Base-by-base conservation (phyloP, 2,888 invertebrate species). In the Leucophenga montana region DNA sequence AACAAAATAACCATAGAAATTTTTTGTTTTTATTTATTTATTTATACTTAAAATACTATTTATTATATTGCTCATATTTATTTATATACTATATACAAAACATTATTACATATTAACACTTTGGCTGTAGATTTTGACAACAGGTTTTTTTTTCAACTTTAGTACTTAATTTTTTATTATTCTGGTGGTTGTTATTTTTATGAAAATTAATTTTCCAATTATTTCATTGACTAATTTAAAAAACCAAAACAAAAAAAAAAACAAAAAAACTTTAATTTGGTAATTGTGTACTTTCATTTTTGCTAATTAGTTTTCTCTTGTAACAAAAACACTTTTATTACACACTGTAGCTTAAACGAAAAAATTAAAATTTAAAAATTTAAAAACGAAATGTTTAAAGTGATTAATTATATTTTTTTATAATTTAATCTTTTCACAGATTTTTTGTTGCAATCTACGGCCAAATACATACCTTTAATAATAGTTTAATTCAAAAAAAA, bases 381-480 rank as follows among this genome's bases (percentile, higher is more conserved):
- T 70, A 67, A 56, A 70, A 68, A 68, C 64, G 56, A 69, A 48
- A 72, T 66, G 76, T 54, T 69, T 77, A 73, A 71, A 72, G 59
- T 68, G 75, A 81, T 78, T 75, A 78, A 81, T 82, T 84, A 74
- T 84, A 74, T 80, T 84, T 85, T 78, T 83, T 83, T 79, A 83
- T 86, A 82, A 85, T 85, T 82, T 85, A 83, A 85, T 87, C 78
- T 87, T 80, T 87, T 86, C 87, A 83, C 87, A 87, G 87, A 87
- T 86, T 86, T 85, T 85, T 82, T 86, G 82, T 85, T 87, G 85
- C 87, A 86, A 87, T 86, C 86, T 86, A 87, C 86, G 85, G 87
- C 86, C 87, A 85, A 87, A 85, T 85, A 87, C 81, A 85, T 86
- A 85, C 86, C 84, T 81, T 85, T 86, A 78, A 81, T 86, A 82